Evolutionary conservation across 2,113 vertebrate species (phyloP).

Genomic region (Crypturellus undulatus): DNA sequence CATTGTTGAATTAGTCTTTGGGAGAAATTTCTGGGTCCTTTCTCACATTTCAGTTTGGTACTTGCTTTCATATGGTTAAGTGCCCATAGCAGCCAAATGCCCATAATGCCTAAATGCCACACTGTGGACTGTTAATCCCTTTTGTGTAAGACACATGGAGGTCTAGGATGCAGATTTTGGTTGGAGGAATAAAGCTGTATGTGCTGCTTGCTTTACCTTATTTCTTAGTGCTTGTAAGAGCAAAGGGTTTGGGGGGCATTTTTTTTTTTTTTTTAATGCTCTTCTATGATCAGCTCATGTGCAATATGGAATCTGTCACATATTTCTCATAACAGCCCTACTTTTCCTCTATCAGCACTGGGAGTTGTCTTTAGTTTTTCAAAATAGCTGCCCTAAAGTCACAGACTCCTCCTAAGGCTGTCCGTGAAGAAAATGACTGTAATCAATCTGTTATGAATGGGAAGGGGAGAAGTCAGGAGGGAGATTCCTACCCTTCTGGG

Average conservation of each 20-base stretch:
- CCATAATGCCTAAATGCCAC: no score
- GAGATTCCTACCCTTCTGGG: not conserved
- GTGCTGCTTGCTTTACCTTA: not conserved
- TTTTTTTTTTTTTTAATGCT: not conserved
- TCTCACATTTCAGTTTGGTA: not conserved
- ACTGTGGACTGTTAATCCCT: not conserved
- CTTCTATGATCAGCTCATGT: not conserved
- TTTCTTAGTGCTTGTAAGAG: not conserved
- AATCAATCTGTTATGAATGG: not conserved
- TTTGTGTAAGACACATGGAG: not conserved
- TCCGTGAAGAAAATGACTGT: conserved; percentile 9
- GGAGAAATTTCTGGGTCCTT: conserved; percentile 23
- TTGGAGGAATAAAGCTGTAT: fast-evolving
- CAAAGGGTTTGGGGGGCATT: not conserved
- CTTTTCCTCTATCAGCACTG: not conserved
- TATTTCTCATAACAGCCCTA: not conserved
- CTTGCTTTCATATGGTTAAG: not conserved
- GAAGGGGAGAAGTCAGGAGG: not conserved
- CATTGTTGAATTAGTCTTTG: not conserved
- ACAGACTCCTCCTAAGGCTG: not conserved
- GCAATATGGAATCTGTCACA: not conserved
- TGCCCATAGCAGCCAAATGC: not conserved
- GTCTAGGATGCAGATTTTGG: not conserved
- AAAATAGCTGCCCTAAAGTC: conserved; percentile 20
- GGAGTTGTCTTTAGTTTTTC: not conserved